Base-by-base conservation (phyloP, 2,888 invertebrate genomes). In the Ernsta delagoae region DNA sequence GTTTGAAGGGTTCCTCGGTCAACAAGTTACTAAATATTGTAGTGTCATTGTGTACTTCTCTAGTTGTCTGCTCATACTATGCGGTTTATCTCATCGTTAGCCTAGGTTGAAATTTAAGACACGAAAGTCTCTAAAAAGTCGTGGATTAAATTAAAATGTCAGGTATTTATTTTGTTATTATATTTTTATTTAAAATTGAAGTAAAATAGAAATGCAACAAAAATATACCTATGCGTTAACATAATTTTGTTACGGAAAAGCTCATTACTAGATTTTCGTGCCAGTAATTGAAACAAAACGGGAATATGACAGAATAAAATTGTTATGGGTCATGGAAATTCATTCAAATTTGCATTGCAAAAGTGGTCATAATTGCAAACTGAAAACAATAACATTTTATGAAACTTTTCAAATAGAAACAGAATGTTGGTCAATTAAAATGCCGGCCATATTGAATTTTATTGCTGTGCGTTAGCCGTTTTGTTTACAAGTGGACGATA, bases 341-440 rank as follows among this genome's bases (percentile, higher is more conserved):
- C 39, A 61, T 67, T 62, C 45, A 68, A 62, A 68, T 68, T 48
- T 62, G 48, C 68, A 50, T 31, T 43, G 43, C 43, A 24, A 41
- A 62, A 57, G 54, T 62, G 39, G 48, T 62, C 61, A 57, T 62
- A 68, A 36, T 61, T 61, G 45, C 56, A 24, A 61, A 56, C 53
- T 24, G 53, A 24, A 53, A 34, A 67, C 68, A 68, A 62, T 62
- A 62, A 41, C 48, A 31, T 62, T 68, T 68, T 68, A 68, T 62
- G 62, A 62, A 62, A 68, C 57, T 57, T 45, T 65, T 41, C 62
- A 68, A 61, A 67, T 62, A 68, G 53, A 67, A 24, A 45, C 45
- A 54, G 60, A 54, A 31, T 61, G 59, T 59, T 60, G 53, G 53
- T 61, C 60, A 61, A 67, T 67, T 67, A 67, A 67, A 67, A 67